Percentiles rank a stretch among this genome's conserved stretches.
Conservation (phyloP, 2,797 vertebrate genomes). For the Mus caroli region DNA sequence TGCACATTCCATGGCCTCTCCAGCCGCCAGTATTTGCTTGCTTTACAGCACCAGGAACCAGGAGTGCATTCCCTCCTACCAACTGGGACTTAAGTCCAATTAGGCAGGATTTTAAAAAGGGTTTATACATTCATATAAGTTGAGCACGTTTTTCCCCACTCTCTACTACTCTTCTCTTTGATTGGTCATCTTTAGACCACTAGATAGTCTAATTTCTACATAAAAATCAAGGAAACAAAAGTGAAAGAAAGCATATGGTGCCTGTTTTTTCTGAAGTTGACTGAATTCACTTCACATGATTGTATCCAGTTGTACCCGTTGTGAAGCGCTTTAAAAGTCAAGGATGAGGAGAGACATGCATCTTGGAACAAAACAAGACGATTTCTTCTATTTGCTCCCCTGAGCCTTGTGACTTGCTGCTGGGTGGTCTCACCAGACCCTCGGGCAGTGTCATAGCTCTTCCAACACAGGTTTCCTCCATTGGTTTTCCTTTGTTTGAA, state of each 20-base stretch:
- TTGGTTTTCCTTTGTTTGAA: slow-evolving; percentile 16
- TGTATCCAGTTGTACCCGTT: background rate
- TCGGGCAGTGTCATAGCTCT: background rate
- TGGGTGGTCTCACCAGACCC: background rate
- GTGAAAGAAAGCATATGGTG: background rate
- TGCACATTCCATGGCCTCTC: too few species aligned
- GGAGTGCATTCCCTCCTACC: background rate
- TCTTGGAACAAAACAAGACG: slow-evolving; percentile 11
- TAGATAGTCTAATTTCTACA: background rate
- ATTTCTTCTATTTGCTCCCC: background rate
- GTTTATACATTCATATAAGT: background rate
- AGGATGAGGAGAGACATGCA: background rate
- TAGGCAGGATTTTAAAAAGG: background rate
- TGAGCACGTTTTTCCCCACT: too few species aligned
- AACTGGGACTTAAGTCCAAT: too few species aligned
- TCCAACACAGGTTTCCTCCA: background rate
- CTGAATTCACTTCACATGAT: background rate
- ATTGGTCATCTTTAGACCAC: background rate
- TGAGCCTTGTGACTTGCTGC: background rate
- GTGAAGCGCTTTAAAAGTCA: background rate
- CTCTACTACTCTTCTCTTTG: background rate
- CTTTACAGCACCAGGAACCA: background rate
- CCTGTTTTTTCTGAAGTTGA: background rate
- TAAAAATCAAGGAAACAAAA: background rate
- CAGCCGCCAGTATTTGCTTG: background rate